Evolutionary conservation across 2,888 invertebrate species (phyloP).

Genomic region (Drosophila fulvimacula): DNA sequence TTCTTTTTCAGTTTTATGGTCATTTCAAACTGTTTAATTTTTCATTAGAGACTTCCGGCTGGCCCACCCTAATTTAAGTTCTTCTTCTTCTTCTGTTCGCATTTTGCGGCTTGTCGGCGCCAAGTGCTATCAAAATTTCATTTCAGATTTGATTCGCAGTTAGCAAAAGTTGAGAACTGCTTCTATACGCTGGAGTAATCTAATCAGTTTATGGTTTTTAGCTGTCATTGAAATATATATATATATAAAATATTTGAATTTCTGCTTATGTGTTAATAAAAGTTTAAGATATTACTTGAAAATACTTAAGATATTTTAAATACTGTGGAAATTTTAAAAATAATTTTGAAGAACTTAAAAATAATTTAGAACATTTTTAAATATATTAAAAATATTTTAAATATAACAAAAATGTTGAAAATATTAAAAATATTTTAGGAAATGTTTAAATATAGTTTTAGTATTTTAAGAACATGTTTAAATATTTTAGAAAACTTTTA

Average conservation of each 20-base stretch:
- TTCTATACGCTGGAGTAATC: background rate
- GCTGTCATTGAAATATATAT: background rate
- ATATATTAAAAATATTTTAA: background rate
- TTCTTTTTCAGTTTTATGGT: slow-evolving; percentile 22
- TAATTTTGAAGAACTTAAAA: no score
- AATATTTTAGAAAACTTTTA: background rate
- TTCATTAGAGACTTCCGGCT: slow-evolving; percentile 70
- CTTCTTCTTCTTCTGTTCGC: background rate
- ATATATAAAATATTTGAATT: background rate
- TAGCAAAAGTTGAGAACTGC: slow-evolving; percentile 53
- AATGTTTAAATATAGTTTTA: background rate
- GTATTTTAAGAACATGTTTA: no score
- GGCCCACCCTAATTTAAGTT: slow-evolving; percentile 28
- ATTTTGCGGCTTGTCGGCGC: slow-evolving; percentile 45
- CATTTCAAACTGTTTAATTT: slow-evolving; percentile 66
- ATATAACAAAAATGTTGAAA: background rate
- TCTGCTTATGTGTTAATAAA: background rate
- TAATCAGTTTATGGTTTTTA: slow-evolving; percentile 1
- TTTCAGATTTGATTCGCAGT: slow-evolving; percentile 56
- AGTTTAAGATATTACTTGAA: background rate
- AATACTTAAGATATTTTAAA: no score
- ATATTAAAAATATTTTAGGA: background rate
- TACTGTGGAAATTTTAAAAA: no score
- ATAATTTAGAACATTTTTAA: no score
- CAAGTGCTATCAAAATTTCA: slow-evolving; percentile 65